phyloP scores from a whole-genome alignment of 2,888 invertebrate species.

The Drosophila helvetica region DNA sequence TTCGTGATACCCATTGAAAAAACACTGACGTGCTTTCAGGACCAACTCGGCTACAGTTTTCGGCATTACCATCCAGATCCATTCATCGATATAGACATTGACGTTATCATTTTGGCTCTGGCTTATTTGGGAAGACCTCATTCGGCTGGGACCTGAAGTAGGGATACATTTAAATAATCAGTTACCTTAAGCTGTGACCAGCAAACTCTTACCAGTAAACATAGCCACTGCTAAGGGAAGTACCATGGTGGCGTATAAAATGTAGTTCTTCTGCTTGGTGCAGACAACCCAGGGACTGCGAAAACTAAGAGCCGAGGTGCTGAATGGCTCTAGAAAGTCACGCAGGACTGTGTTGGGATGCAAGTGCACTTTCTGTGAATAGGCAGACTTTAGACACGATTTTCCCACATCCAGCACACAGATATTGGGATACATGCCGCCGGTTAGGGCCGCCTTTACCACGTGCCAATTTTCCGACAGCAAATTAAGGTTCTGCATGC shows the following conservation, averaged over 20 bases:
- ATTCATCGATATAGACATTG: slow-evolving; percentile 61
- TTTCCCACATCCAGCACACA: slow-evolving; percentile 47
- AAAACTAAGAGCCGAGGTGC: slow-evolving; percentile 18
- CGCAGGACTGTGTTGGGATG: slow-evolving; percentile 54
- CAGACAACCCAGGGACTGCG: slow-evolving; percentile 58
- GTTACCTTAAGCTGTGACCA: background rate
- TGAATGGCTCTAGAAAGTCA: slow-evolving; percentile 45
- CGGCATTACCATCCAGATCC: slow-evolving; percentile 62
- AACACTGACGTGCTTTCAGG: slow-evolving; percentile 50
- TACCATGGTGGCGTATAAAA: slow-evolving; percentile 54
- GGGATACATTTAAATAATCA: background rate
- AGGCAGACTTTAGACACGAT: slow-evolving; percentile 40
- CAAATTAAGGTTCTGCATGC: slow-evolving; percentile 37
- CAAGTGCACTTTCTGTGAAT: slow-evolving; percentile 34
- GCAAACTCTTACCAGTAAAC: slow-evolving; percentile 52
- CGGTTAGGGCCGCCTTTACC: slow-evolving; percentile 93
- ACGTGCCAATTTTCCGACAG: slow-evolving; percentile 54
- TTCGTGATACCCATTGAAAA: slow-evolving; percentile 48
- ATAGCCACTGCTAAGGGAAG: slow-evolving; percentile 56
- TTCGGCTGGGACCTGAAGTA: slow-evolving; percentile 39
- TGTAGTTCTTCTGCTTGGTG: slow-evolving; percentile 83
- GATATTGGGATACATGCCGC: slow-evolving; percentile 91
- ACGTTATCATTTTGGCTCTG: slow-evolving; percentile 21
- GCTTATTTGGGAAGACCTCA: slow-evolving; percentile 28
- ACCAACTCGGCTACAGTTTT: slow-evolving; percentile 45